A percentile compares a stretch with the other conserved stretches of the same genome.
phyloP scores from a whole-genome alignment of 2,113 vertebrate species.

The Oreochromis niloticus region DNA sequence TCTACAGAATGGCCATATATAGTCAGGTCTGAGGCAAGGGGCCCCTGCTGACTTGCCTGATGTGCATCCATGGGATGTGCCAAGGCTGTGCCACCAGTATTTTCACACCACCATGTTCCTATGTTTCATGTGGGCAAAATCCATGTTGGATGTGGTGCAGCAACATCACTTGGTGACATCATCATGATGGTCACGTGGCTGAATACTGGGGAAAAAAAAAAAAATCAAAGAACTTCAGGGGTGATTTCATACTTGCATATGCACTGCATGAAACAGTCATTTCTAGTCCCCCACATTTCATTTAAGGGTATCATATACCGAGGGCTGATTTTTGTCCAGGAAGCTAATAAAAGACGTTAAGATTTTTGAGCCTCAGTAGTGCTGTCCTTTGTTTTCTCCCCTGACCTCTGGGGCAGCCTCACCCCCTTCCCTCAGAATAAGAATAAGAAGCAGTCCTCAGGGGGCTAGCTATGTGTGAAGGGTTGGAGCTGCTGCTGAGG shows the following conservation, averaged over 20 bases:
- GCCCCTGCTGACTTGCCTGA: background rate
- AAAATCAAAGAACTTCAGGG: background rate
- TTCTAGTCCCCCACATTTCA: background rate
- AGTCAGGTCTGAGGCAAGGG: conserved; percentile 14
- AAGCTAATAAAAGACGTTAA: background rate
- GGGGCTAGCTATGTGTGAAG: background rate
- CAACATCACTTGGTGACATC: background rate
- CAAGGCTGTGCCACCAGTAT: background rate
- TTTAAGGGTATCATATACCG: background rate
- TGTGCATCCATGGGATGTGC: conserved; percentile 3
- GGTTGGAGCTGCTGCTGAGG: background rate
- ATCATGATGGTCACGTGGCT: background rate
- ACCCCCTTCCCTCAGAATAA: background rate
- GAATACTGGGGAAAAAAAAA: background rate
- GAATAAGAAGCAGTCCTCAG: background rate
- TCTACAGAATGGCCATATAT: conserved; percentile 34
- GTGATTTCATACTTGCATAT: background rate
- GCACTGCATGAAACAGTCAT: background rate
- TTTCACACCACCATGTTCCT: background rate
- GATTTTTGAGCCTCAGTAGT: background rate
- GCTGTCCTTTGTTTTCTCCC: background rate
- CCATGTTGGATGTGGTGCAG: background rate
- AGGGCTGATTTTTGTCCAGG: background rate
- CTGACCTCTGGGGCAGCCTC: background rate
- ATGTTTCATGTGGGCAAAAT: background rate